phyloP scores from a whole-genome alignment of 2,113 vertebrate species.

The Ursus arctos region DNA sequence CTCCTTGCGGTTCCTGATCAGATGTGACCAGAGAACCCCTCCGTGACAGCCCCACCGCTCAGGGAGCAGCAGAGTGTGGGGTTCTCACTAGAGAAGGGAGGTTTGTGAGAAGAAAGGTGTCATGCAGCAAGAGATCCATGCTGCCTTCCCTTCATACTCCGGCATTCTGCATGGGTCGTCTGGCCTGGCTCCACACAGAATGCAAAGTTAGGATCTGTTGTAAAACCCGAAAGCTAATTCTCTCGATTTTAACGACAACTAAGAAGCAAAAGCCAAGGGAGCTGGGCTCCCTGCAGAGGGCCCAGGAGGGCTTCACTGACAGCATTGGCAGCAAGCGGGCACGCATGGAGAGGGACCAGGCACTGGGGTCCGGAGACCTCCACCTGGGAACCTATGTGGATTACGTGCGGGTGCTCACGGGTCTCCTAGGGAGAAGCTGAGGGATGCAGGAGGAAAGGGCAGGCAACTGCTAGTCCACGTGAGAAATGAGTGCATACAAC shows the following conservation, averaged over 20 bases:
- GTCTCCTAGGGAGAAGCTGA: rapidly evolving
- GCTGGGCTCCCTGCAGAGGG: rapidly evolving
- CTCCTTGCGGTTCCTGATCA: rapidly evolving
- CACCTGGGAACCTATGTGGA: rapidly evolving
- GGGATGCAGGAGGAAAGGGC: rapidly evolving
- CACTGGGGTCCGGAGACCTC: not conserved
- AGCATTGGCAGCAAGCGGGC: rapidly evolving
- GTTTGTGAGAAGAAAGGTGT: no score
- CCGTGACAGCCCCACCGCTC: rapidly evolving
- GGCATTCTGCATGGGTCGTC: rapidly evolving
- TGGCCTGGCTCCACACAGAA: not conserved
- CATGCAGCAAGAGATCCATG: rapidly evolving
- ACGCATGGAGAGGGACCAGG: rapidly evolving
- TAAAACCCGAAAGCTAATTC: not conserved
- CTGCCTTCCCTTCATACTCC: rapidly evolving
- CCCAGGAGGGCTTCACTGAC: not conserved
- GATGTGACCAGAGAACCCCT: rapidly evolving
- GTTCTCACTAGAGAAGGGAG: not conserved
- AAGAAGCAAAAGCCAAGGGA: not conserved
- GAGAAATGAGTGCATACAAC: rapidly evolving
- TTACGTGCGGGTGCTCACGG: rapidly evolving
- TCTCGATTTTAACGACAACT: not conserved
- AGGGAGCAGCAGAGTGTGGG: rapidly evolving
- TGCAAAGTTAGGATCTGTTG: not conserved
- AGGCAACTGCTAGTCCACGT: rapidly evolving